A percentile compares a stretch with the other conserved stretches of the same genome.
Conservation (phyloP, 2,113 vertebrate species). For the Lepisosteus oculatus region DNA sequence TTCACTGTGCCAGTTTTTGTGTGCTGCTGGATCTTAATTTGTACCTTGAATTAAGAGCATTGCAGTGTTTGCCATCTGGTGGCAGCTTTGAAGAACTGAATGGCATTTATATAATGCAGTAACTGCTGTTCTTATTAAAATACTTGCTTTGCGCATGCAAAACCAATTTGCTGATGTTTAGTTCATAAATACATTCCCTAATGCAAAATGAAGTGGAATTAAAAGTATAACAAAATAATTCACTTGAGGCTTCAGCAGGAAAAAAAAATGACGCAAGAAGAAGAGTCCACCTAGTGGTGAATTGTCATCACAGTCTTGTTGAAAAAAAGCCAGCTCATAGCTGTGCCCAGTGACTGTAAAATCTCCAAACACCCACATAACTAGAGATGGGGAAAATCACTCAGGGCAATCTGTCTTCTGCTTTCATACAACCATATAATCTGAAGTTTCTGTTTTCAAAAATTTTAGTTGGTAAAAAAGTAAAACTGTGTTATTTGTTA, state of each 20-base stretch:
- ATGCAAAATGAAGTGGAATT: background rate
- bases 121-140: background rate
- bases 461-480: no score
- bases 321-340: background rate
- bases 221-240: background rate
- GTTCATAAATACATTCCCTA: background rate
- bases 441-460: no score
- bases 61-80: constrained; percentile 7
- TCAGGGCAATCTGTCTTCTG: background rate
- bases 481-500: no score
- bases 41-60: background rate
- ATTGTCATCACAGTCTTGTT: background rate
- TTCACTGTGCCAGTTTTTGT: no score
- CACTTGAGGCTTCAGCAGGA: background rate
- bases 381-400: background rate
- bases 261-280: constrained; percentile 16
- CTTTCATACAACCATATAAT: no score
- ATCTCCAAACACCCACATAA: background rate
- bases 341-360: background rate
- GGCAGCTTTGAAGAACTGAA: background rate
- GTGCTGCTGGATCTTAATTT: no score
- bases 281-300: constrained; percentile 38
- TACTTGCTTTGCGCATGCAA: background rate
- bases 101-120: background rate
- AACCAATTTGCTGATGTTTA: no score